Evolutionary conservation across 92 coral and sea anemone species (phyloP), one percentile per base, ranked within the genome.

Genomic region (Hydrozoanthus gracilis): DNA sequence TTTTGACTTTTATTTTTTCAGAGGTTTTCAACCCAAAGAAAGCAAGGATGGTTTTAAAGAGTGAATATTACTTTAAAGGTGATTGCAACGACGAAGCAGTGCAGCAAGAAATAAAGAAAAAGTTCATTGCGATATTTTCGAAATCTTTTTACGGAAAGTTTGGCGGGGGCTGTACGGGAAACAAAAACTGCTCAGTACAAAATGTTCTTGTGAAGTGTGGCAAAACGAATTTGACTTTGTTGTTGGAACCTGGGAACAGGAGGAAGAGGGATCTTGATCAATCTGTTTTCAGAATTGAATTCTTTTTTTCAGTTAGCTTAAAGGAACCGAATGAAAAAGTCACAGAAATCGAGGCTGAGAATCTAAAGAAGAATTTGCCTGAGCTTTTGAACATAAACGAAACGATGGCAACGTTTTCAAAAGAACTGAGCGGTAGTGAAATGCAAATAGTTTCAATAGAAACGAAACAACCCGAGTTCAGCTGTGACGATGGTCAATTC

Each of bases 141-240:
- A 70, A 45, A 70, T 18, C 4, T 70, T 39, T 70, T 18, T 35
- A 35, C n/a, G 74, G 74, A 7, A 44, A 6, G 7, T 35, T 70
- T 27, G 49, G 49, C 18, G 74, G 74, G 14, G 49, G 74, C 46
- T 35, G 74, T 6, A 15, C 13, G 4, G 74, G 74, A 70, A 70
- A 70, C 74, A 70, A 70, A 52, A 0, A 8, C 3, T 76, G 82
- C 16, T 50, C 18, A 7, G 82, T 52, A 0, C 46, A 76, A 27
- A 76, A 52, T 51, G 82, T 76, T 7, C 8, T 76, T 12, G 66
- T 76, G 44, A 76, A 7, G 51, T 76, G 82, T 49, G 66, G 82
- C 9, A 76, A 51, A 51, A 52, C 52, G 20, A 75, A 75, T 54
- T 47, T 75, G 15, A 75, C 79, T 6, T 4, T 45, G 17, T 46